phyloP scores from a whole-genome alignment of 1,140 invertebrate genomes.

The Coenobita brevimanus region DNA sequence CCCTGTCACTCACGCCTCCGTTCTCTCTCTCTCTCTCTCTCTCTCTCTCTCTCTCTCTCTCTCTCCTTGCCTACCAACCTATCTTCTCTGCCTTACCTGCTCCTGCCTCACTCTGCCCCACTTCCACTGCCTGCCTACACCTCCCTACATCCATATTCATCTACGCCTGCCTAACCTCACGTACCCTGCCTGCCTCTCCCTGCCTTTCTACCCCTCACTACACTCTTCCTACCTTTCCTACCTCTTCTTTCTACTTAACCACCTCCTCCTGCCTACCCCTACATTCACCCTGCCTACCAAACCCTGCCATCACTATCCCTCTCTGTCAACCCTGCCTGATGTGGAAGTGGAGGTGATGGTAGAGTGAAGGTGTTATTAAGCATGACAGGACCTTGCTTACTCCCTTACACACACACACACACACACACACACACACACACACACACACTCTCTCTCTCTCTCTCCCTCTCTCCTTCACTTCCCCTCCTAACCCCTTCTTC shows the following conservation, averaged over 20 bases:
- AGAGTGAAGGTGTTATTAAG: too few relatives aligned
- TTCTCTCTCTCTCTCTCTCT: conserved; percentile 33
- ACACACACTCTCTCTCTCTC: not conserved
- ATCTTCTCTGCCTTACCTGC: not conserved
- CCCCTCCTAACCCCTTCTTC: not conserved
- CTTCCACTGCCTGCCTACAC: not conserved
- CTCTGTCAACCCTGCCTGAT: not conserved
- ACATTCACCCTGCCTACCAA: conserved; percentile 3
- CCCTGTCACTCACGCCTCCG: conserved; percentile 21
- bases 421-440: too few relatives aligned
- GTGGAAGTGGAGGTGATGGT: too few relatives aligned
- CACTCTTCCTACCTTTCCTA: not conserved
- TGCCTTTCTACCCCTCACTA: not conserved
- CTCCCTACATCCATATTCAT: not conserved
- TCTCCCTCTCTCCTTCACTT: not conserved
- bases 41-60: conserved; percentile 23
- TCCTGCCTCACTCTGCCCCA: not conserved
- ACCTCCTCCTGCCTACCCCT: not conserved
- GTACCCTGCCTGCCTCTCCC: not conserved
- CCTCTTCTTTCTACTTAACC: conserved; percentile 18
- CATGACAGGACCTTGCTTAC: too few relatives aligned
- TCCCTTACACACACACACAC: too few relatives aligned
- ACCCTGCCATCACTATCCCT: not conserved
- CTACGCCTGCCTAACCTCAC: not conserved
- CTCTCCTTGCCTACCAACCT: not conserved